Conservation (phyloP, 2,113 vertebrate species). For the Sylvilagus bachmani region DNA sequence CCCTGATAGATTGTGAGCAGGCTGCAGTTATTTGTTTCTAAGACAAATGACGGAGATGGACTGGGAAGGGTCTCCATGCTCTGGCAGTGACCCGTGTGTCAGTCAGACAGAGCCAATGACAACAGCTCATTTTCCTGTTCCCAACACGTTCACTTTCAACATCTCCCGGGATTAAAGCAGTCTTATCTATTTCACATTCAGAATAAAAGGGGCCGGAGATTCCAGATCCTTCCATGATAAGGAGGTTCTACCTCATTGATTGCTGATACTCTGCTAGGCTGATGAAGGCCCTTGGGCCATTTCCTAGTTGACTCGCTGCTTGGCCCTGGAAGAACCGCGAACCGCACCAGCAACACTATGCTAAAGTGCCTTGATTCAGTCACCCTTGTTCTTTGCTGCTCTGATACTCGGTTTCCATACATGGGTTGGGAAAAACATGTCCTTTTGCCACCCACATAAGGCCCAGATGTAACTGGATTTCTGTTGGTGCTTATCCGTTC, state of each 20-base stretch:
- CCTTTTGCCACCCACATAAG: background rate
- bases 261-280: background rate
- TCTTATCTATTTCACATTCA: background rate
- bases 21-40: background rate
- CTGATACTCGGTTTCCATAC: background rate
- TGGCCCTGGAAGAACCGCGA: background rate
- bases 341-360: background rate
- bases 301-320: background rate
- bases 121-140: background rate
- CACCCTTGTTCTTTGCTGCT: background rate
- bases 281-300: background rate
- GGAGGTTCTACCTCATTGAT: background rate
- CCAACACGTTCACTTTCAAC: background rate
- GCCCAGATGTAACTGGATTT: background rate
- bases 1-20: background rate
- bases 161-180: background rate
- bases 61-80: background rate
- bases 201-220: background rate
- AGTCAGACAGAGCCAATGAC: background rate
- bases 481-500: background rate
- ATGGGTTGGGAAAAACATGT: background rate
- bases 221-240: background rate
- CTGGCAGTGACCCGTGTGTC: background rate
- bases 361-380: background rate
- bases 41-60: background rate